A percentile compares a stretch with the other conserved stretches of the same genome.
Conservation (phyloP, 2,113 vertebrate genomes). For the Otolemur garnettii region DNA sequence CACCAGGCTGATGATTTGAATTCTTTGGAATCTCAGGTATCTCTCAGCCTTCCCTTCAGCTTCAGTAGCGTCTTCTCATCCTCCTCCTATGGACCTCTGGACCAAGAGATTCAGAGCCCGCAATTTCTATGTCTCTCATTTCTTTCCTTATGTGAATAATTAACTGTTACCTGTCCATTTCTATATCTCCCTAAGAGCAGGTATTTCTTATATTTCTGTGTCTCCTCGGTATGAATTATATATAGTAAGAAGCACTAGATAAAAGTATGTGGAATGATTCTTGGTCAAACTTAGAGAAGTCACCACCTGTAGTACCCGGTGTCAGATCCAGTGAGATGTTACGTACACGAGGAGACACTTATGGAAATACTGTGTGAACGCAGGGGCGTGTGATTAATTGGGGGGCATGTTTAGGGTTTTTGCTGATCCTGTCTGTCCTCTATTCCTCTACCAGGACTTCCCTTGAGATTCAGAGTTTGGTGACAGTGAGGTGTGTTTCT, state of each 20-base stretch:
- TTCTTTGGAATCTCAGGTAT: background rate
- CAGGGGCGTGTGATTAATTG: background rate
- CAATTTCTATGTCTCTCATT: background rate
- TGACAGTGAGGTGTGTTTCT: background rate
- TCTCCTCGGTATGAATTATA: background rate
- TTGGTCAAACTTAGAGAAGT: background rate
- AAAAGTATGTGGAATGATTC: background rate
- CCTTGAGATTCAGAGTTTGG: background rate
- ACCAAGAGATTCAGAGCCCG: background rate
- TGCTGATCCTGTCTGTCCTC: background rate
- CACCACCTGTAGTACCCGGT: rapidly evolving
- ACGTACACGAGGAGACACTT: background rate
- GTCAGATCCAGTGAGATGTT: background rate
- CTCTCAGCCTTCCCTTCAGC: background rate
- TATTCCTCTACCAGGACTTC: background rate
- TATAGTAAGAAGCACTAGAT: background rate
- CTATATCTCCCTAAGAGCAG: background rate
- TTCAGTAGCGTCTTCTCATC: background rate
- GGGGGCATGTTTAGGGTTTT: background rate
- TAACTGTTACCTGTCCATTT: background rate
- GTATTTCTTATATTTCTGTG: background rate
- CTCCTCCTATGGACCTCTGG: background rate
- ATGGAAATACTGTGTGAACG: rapidly evolving
- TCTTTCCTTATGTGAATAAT: background rate
- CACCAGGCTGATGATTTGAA: background rate